A percentile compares a stretch with the other conserved stretches of the same genome.
phyloP scores from a whole-genome alignment of 2,888 invertebrate genomes.

The Tachina grossa region DNA sequence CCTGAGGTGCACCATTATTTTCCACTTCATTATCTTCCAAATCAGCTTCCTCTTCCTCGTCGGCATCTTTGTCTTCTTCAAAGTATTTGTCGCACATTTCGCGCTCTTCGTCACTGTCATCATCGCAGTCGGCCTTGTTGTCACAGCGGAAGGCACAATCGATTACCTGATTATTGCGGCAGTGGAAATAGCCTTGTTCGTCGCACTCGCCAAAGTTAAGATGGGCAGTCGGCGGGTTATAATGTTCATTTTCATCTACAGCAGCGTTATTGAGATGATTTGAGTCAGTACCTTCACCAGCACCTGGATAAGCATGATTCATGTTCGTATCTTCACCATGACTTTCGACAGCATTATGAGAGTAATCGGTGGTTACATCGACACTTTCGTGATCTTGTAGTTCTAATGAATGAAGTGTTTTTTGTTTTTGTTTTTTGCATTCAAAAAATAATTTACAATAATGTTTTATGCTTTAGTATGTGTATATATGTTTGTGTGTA shows the following conservation, averaged over 20 bases:
- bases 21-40: slow-evolving; percentile 21
- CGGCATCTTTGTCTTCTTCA: slow-evolving; percentile 29
- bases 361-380: slow-evolving; percentile 52
- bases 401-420: slow-evolving; percentile 64
- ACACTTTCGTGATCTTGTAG: slow-evolving; percentile 59
- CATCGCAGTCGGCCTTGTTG: slow-evolving; percentile 51
- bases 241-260: not conserved
- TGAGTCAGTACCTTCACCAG: slow-evolving; percentile 27
- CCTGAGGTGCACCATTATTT: not conserved
- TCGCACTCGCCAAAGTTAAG: slow-evolving; percentile 39
- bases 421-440: slow-evolving; percentile 1
- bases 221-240: not conserved
- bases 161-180: slow-evolving; percentile 86
- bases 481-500: slow-evolving; percentile 10
- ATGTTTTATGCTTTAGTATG: slow-evolving; percentile 23
- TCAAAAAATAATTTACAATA: slow-evolving; percentile 42
- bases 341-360: slow-evolving; percentile 37
- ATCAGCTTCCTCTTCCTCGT: slow-evolving; percentile 12
- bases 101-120: slow-evolving; percentile 49
- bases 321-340: slow-evolving; percentile 49
- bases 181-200: slow-evolving; percentile 85
- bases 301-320: slow-evolving; percentile 38
- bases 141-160: slow-evolving; percentile 77
- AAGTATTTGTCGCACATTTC: slow-evolving; percentile 48
- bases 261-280: slow-evolving; percentile 5